These are phyloP conservation scores for Rhagonycha lutea DNA, from an alignment of 2,888 invertebrate species.

Conservation along the genomic window DNA sequence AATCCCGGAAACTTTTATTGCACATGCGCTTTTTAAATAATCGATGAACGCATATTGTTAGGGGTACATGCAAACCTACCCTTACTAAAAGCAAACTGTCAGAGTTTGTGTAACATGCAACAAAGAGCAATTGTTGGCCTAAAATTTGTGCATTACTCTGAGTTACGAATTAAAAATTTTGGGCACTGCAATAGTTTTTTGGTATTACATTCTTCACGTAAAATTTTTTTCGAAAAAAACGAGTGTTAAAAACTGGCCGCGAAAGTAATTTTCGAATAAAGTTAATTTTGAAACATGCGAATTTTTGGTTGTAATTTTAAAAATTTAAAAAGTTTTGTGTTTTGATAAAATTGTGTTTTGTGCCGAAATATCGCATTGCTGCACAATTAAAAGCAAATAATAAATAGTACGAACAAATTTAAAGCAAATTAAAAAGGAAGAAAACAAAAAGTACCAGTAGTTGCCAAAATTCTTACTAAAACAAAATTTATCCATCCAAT, in stretches of 20 bases:
- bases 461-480: constrained; percentile 47
- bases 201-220: not conserved
- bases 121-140: constrained; percentile 38
- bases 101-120: constrained; percentile 41
- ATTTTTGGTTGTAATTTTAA: not conserved
- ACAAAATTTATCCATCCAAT: constrained; percentile 46
- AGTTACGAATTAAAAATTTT: not conserved
- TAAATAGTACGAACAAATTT: constrained; percentile 19
- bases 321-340: not conserved
- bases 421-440: constrained; percentile 25
- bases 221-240: not conserved
- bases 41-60: constrained; percentile 34
- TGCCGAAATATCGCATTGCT: not conserved
- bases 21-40: constrained; percentile 31
- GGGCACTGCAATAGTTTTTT: not conserved
- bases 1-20: constrained; percentile 25
- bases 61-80: constrained; percentile 44
- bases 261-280: not conserved
- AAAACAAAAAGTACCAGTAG: constrained; percentile 35
- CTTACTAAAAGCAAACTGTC: constrained; percentile 42
- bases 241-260: not conserved
- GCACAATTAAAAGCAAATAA: constrained; percentile 18
- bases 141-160: constrained; percentile 11
- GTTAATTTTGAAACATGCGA: not conserved
- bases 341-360: not conserved